Evolutionary conservation across 2,797 vertebrate genomes (phyloP).

Genomic region (Sebastes goodei): DNA sequence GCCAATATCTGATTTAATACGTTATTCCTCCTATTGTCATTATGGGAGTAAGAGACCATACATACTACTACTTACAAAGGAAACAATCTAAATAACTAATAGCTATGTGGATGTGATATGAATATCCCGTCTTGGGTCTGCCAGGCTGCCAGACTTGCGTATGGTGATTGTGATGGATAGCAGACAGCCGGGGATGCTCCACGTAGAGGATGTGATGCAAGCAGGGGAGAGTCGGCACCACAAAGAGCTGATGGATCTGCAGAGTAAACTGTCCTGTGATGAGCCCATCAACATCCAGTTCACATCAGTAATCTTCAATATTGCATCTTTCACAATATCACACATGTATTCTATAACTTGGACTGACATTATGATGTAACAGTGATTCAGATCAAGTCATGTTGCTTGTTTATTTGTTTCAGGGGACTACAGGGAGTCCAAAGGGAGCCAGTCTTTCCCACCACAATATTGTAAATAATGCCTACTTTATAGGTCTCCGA

Average conservation of each 20-base stretch:
- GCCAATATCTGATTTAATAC: neutral
- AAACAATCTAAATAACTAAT: neutral
- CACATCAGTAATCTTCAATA: conserved; percentile 85
- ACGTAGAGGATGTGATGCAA: conserved; percentile 86
- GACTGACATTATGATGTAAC: neutral
- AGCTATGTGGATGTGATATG: conserved; percentile 12
- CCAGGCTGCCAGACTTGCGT: conserved; percentile 88
- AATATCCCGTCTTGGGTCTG: neutral
- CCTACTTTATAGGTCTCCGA: conserved; percentile 78
- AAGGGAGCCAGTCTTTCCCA: conserved; percentile 87
- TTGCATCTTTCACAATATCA: neutral
- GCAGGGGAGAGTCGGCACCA: conserved; percentile 81
- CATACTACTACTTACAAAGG: neutral
- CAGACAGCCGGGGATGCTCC: conserved; percentile 85
- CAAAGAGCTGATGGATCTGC: conserved; percentile 78
- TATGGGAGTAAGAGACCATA: neutral
- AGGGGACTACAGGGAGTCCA: conserved; percentile 92
- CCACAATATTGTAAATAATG: conserved; percentile 88
- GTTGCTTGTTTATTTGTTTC: conserved; percentile 10
- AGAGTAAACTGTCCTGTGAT: conserved; percentile 81
- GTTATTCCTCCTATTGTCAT: neutral
- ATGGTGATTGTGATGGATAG: conserved; percentile 84
- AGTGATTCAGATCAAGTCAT: neutral
- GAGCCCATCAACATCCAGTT: conserved; percentile 94
- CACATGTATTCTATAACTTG: neutral